These are phyloP conservation scores for Hypocryptadius cinnamomeus DNA, from an alignment of 2,113 vertebrate species.

Conservation along the genomic window DNA sequence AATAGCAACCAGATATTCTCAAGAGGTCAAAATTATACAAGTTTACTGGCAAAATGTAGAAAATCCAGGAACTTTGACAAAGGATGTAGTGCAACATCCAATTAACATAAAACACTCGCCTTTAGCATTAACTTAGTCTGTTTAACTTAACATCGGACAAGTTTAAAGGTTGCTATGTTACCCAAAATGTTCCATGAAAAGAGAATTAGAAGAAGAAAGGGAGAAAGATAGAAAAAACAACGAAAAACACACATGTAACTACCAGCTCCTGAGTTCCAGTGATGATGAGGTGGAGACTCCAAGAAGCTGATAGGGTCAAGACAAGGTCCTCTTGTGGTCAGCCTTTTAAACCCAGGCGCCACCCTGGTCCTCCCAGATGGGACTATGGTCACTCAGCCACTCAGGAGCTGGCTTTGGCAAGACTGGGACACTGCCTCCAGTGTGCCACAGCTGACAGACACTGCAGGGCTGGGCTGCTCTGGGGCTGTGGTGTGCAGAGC, in stretches of 20 bases:
- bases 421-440: background rate
- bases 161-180: too few relatives aligned
- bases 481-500: background rate
- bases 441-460: background rate
- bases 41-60: background rate
- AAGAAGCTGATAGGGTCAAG: background rate
- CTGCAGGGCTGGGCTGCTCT: background rate
- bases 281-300: background rate
- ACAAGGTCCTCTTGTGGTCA: background rate
- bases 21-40: background rate
- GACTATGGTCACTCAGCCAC: fast-evolving
- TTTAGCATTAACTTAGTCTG: background rate
- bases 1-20: background rate
- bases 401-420: background rate
- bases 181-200: background rate
- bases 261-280: background rate
- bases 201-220: background rate
- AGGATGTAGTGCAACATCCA: background rate
- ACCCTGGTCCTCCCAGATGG: background rate
- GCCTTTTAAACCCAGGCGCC: background rate
- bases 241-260: background rate
- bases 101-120: background rate
- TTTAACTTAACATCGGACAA: too few relatives aligned
- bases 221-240: background rate
- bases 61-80: background rate